Percentiles rank a stretch among this genome's conserved stretches.
phyloP scores from a whole-genome alignment of 37 sponge, comb jelly and placozoan species.

The Dysidea cf. avara region DNA sequence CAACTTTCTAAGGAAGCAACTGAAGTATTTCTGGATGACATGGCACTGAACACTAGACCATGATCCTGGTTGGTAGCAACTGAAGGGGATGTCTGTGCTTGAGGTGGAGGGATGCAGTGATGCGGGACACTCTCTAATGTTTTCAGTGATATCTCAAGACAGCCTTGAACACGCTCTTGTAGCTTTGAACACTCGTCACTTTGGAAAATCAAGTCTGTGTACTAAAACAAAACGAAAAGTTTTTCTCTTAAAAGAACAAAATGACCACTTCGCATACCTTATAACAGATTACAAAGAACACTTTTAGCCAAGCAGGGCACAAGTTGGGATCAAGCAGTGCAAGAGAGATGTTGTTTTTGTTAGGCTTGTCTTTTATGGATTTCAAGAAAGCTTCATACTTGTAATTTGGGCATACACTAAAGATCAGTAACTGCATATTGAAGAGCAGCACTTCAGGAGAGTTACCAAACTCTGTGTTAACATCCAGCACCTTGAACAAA shows the following conservation, averaged over 20 bases:
- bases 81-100: too few species aligned
- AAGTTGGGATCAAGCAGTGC: conserved; percentile 23
- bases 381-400: not conserved
- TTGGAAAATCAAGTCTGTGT: not conserved
- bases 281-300: conserved; percentile 69
- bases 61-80: too few species aligned
- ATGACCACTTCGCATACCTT: conserved; percentile 33
- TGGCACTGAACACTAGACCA: too few species aligned
- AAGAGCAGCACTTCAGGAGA: conserved; percentile 23
- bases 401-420: conserved; percentile 13
- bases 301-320: conserved; percentile 45
- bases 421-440: conserved; percentile 23
- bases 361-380: not conserved
- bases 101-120: conserved; percentile 10
- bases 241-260: not conserved
- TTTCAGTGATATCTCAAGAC: conserved; percentile 38
- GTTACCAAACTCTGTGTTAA: conserved; percentile 29
- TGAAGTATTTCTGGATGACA: too few species aligned
- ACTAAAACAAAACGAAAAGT: not conserved
- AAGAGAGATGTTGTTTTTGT: conserved; percentile 3
- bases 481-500: conserved; percentile 36
- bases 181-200: not conserved
- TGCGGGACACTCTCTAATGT: conserved; percentile 28
- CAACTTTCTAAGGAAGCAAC: too few species aligned
- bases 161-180: conserved; percentile 11